These are phyloP conservation scores for Talpa occidentalis DNA, from an alignment of 2,113 vertebrate species.

Conservation along the genomic window DNA sequence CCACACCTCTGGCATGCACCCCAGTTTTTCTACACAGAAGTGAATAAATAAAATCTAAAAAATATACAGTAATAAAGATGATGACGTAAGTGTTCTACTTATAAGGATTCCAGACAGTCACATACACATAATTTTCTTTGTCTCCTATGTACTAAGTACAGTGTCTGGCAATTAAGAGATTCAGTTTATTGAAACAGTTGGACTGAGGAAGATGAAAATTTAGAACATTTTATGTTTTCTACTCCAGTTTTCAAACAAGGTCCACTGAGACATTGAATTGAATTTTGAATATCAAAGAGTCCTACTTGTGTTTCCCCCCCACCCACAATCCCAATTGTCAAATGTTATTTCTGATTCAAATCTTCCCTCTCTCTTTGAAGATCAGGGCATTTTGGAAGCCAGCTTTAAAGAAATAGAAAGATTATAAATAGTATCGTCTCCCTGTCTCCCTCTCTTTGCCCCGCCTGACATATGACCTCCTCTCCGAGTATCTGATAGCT, in stretches of 20 bases:
- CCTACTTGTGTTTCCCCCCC: neutral
- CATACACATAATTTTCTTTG: neutral
- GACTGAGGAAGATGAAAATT: neutral
- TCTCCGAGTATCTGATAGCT: rapidly evolving
- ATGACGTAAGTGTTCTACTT: neutral
- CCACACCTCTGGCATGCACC: no score
- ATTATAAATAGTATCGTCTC: neutral
- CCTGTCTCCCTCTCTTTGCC: neutral
- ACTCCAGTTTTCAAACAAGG: neutral
- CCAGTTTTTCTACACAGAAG: no score
- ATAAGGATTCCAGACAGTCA: neutral
- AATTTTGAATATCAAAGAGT: neutral
- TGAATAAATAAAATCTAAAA: no score
- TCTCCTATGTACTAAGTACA: neutral
- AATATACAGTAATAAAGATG: neutral
- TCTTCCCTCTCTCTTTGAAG: neutral
- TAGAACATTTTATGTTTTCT: neutral
- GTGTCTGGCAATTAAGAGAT: neutral
- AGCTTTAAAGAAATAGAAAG: neutral
- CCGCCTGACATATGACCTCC: neutral
- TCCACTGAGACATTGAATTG: neutral
- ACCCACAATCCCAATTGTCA: neutral
- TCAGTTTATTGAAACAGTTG: neutral
- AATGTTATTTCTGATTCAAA: neutral
- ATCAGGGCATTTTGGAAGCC: neutral